Percentiles rank a stretch among this genome's conserved stretches.
Conservation (phyloP, 1,140 invertebrate species). For the Drosophila hydei region DNA sequence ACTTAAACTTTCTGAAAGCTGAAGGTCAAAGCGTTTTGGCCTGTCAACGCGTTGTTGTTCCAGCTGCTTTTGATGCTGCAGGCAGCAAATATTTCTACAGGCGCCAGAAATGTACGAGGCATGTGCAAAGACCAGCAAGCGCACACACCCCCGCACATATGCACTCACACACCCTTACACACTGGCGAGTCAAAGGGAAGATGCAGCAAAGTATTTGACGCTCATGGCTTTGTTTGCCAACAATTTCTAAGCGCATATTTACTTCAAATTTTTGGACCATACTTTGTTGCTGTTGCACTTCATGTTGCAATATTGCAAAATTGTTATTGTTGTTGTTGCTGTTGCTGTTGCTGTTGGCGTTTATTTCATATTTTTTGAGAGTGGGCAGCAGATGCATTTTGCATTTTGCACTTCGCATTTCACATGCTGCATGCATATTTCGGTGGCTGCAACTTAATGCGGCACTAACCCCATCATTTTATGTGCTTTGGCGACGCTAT, state of each 20-base stretch:
- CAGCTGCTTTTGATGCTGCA: too few relatives aligned
- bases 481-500: background rate
- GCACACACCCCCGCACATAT: background rate
- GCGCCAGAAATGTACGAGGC: conserved; percentile 36
- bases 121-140: conserved; percentile 33
- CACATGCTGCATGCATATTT: background rate
- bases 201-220: conserved; percentile 27
- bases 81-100: conserved; percentile 58
- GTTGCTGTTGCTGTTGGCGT: conserved; percentile 7
- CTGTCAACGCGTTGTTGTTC: background rate
- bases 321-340: background rate
- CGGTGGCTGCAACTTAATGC: conserved; percentile 8
- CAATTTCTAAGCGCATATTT: conserved; percentile 46
- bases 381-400: conserved; percentile 29
- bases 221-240: conserved; percentile 26
- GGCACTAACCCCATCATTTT: conserved; percentile 7
- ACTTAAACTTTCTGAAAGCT: background rate
- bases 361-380: conserved; percentile 3
- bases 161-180: conserved; percentile 1
- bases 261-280: conserved; percentile 26
- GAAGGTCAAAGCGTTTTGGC: conserved; percentile 26
- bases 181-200: conserved; percentile 26
- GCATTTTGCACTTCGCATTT: background rate
- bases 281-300: conserved; percentile 5
- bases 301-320: conserved; percentile 17